Conservation (phyloP, 2,797 vertebrate species). For the Alauda arvensis region DNA sequence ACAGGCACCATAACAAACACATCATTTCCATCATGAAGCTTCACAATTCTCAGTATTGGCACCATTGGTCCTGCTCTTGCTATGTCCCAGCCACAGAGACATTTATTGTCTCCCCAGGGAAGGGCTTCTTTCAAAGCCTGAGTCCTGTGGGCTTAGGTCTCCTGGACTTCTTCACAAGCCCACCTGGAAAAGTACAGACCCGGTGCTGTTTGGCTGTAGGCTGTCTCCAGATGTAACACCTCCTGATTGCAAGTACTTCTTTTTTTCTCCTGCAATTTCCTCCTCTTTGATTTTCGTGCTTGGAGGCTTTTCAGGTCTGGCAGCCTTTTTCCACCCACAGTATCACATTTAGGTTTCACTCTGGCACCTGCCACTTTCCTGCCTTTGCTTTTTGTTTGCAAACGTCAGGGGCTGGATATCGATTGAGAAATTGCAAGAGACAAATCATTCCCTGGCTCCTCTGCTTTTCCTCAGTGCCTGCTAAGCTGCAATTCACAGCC, state of each 20-base stretch:
- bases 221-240: conserved; percentile 31
- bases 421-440: conserved; percentile 42
- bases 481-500: conserved; percentile 32
- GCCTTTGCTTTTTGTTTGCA: conserved; percentile 46
- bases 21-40: neutral
- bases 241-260: conserved; percentile 23
- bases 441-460: conserved; percentile 34
- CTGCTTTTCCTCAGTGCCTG: neutral
- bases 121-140: neutral
- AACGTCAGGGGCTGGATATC: conserved; percentile 30
- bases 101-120: neutral
- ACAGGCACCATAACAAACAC: fast-evolving
- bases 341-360: conserved; percentile 29
- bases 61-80: neutral
- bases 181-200: neutral
- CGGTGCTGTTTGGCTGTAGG: neutral
- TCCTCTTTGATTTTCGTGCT: conserved; percentile 31
- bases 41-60: neutral
- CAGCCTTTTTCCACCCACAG: conserved; percentile 49
- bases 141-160: neutral
- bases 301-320: conserved; percentile 51
- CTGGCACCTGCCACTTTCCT: conserved; percentile 43
- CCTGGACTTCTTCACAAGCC: neutral
- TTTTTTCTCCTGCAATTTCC: conserved; percentile 16
- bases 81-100: neutral